Conservation (phyloP, 2,113 vertebrate genomes). For the Nestor notabilis region DNA sequence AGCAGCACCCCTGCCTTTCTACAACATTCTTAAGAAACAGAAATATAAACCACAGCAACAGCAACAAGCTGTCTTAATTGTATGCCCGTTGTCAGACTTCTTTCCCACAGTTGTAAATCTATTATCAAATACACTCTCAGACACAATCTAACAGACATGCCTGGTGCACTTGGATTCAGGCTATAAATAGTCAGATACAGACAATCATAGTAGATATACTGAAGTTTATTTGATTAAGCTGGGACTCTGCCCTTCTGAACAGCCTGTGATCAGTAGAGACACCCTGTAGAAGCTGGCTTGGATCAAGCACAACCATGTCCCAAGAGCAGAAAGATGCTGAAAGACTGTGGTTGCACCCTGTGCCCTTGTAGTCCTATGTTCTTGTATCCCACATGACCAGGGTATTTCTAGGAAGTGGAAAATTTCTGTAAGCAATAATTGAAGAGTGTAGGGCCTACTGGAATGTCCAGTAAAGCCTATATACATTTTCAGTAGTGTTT, state of each 20-base stretch:
- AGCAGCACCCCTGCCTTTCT: not conserved
- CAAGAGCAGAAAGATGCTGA: not conserved
- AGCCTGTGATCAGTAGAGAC: not conserved
- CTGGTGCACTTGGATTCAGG: not conserved
- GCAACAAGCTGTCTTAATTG: not conserved
- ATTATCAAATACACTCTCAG: not conserved
- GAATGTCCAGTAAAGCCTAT: not conserved
- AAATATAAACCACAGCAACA: not conserved
- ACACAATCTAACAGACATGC: not conserved
- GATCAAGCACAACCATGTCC: not conserved
- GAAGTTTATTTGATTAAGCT: conserved; percentile 21
- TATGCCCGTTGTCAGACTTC: not conserved
- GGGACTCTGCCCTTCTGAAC: not conserved
- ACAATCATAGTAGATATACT: not conserved
- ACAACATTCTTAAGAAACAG: not conserved
- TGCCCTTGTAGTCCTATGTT: not conserved
- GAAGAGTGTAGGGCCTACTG: not conserved
- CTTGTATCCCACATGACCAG: not conserved
- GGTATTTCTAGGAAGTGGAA: not conserved
- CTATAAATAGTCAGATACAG: conserved; percentile 19
- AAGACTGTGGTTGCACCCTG: not conserved
- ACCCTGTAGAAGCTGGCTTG: not conserved
- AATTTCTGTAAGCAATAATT: not conserved
- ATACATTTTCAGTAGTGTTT: not conserved
- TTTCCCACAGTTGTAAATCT: conserved; percentile 25